Evolutionary conservation across 2,797 vertebrate genomes (phyloP), one percentile per base, ranked within the genome.

Genomic region (Paramormyrops hopkinsi): DNA sequence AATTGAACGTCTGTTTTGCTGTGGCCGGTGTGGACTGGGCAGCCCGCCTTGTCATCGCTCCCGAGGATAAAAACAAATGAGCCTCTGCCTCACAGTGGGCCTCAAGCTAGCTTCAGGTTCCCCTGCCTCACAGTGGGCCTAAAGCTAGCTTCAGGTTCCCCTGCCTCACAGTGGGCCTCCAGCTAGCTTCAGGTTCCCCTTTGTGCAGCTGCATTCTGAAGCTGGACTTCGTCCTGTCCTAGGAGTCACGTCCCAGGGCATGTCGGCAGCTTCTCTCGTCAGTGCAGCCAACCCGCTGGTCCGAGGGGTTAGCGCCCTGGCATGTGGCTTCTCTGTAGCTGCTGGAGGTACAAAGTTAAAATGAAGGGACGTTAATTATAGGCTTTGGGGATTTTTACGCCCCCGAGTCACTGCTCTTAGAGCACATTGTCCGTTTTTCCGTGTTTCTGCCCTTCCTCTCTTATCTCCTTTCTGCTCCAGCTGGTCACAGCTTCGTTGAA

Each of bases 11-110:
- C 90, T 88, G 89, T 90, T 90, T 92, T 92, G 90, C 41, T 88
- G 92, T 65, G 90, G 91, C 90, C 90, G 14, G 91, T 88, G 50
- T 90, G 92, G 89, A 92, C 92, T 91, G 86, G 86, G 48, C 87
- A 91, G 91, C 91, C 91, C 85, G 90, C 92, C 90, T 56, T 7
- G 86, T 62, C 73, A 86, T 88, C 56, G 90, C 92, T 69, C 87
- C 90, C 92, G 90, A 90, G 46, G 46, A 69, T n/a, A 17, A 25
- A 41, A 19, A 48, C 54, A 86, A 59, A 87, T 51, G 51, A 54
- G 51, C 19, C 82, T 50, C 82, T 50, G 82, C 12, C 4, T 37
- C 65, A 2, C n/a, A 9, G 19, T 22, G 82, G 46, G 46, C 29
- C 50, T 50, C 6, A 48, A 53, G 83, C 48, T 37, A 37, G 65